Percentiles rank a stretch among this genome's conserved stretches.
phyloP scores from a whole-genome alignment of 1,140 invertebrate species.

The Lasaia peninsularis region DNA sequence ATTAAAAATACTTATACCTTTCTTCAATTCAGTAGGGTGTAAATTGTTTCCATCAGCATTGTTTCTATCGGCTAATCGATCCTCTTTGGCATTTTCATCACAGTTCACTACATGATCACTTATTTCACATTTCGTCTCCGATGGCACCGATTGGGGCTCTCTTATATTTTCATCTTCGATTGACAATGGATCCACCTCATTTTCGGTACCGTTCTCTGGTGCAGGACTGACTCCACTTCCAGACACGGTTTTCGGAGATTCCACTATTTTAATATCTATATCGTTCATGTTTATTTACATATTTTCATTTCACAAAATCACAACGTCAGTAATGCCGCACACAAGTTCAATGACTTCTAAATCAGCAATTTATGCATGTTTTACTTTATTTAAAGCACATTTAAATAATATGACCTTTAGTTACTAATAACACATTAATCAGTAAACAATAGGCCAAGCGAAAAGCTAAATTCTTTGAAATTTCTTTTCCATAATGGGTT shows the following conservation, averaged over 20 bases:
- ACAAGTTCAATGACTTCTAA: conserved; percentile 51
- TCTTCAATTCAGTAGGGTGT: conserved; percentile 18
- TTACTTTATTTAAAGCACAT: conserved; percentile 2
- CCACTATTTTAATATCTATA: conserved; percentile 71
- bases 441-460: conserved; percentile 19
- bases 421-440: conserved; percentile 1
- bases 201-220: conserved; percentile 40
- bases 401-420: neutral
- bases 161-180: conserved; percentile 48
- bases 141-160: conserved; percentile 30
- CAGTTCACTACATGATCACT: conserved; percentile 41
- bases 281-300: conserved; percentile 77
- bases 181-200: conserved; percentile 65
- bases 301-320: conserved; percentile 61
- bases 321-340: conserved; percentile 57
- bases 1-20: conserved; percentile 19
- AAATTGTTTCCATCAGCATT: conserved; percentile 19
- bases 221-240: conserved; percentile 38
- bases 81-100: conserved; percentile 68
- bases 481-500: conserved; percentile 58
- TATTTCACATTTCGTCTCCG: conserved; percentile 29
- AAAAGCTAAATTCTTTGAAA: conserved; percentile 45
- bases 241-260: conserved; percentile 56
- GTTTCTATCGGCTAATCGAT: conserved; percentile 38
- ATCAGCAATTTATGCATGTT: conserved; percentile 49